Conservation (phyloP, 2,797 vertebrate genomes). For the Myotis daubentonii region DNA sequence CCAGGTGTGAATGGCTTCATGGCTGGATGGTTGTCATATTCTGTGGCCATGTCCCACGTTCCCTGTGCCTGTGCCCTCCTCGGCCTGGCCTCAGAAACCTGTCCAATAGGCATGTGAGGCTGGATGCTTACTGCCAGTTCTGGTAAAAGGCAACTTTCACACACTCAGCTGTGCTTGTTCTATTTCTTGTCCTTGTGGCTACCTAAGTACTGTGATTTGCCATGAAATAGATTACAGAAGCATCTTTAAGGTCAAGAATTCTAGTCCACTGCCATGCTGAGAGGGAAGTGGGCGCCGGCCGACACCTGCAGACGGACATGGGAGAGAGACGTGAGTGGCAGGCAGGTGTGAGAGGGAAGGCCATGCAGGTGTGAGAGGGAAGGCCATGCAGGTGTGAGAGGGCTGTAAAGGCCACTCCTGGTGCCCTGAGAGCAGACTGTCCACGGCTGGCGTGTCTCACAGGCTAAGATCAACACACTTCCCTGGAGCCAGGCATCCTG, state of each 20-base stretch:
- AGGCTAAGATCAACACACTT: accelerated
- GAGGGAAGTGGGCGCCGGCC: not conserved
- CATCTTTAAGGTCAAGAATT: not conserved
- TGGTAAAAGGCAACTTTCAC: not conserved
- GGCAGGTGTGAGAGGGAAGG: too few species aligned
- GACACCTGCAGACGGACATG: accelerated
- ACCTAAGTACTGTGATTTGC: not conserved
- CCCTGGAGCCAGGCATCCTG: not conserved
- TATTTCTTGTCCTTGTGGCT: not conserved
- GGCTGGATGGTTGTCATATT: not conserved
- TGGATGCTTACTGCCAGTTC: not conserved
- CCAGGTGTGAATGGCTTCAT: not conserved
- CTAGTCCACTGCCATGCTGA: not conserved
- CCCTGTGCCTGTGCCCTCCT: not conserved
- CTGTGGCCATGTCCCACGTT: not conserved
- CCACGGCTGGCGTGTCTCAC: accelerated
- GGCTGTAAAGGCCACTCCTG: accelerated
- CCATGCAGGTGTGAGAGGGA: too few species aligned
- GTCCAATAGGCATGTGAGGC: not conserved
- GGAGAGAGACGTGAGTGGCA: not conserved
- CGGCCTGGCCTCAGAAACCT: not conserved
- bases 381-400: too few species aligned
- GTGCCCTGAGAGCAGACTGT: not conserved
- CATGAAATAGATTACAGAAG: not conserved
- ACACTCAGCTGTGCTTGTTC: not conserved